Evolutionary conservation across 1,140 invertebrate species (phyloP).

Genomic region (Physella acuta): DNA sequence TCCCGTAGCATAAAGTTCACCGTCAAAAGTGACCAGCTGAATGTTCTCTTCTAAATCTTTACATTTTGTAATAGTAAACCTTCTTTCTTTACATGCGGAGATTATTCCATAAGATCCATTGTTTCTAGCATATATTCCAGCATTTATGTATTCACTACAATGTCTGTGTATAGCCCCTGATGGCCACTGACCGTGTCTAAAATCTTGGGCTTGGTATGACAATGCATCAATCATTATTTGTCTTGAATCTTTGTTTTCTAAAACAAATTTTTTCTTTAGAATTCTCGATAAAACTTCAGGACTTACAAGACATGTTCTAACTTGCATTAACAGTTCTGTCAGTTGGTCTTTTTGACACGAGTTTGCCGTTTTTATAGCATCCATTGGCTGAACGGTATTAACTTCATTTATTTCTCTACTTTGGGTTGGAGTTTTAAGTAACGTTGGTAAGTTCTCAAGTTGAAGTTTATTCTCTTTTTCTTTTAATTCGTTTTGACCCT

Average conservation of each 20-base stretch:
- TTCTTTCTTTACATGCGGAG: background rate
- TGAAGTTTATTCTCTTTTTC: no score
- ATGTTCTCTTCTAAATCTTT: background rate
- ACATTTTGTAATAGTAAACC: background rate
- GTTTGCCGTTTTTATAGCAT: background rate
- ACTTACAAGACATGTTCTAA: background rate
- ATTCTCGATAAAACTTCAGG: background rate
- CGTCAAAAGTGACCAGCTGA: background rate
- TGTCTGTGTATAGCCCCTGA: background rate
- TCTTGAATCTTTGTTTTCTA: background rate
- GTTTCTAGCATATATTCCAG: no score
- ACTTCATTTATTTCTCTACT: background rate
- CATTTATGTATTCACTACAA: background rate
- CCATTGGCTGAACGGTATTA: no score
- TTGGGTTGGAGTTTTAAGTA: background rate
- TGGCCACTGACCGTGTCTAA: background rate
- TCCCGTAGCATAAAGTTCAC: background rate
- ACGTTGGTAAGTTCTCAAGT: no score
- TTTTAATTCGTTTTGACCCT: no score
- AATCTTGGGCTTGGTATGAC: background rate
- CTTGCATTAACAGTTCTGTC: background rate
- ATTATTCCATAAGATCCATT: background rate
- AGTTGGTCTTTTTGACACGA: background rate
- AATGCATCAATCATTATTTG: background rate
- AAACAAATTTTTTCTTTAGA: background rate